Evolutionary conservation across 2,797 vertebrate genomes (phyloP), one percentile per base, ranked within the genome.

Genomic region (Gallirallus australis): DNA sequence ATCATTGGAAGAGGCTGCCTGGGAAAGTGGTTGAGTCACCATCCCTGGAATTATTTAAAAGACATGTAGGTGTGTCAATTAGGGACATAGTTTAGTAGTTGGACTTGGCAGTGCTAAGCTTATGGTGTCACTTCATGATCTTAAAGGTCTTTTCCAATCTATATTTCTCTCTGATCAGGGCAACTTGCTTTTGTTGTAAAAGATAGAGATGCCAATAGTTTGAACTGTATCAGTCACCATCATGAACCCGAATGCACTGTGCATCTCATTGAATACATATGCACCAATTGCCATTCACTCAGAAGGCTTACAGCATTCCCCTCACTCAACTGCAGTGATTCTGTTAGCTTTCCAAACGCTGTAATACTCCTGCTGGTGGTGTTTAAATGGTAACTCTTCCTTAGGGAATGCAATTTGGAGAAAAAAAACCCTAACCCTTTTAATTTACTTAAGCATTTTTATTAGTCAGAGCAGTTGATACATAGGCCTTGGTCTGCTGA

Each of bases 1-100:
- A 31, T 20, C 33, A 39, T 4, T 56, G 33, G 33, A 65, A 16
- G 2, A 57, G 35, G 31, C 27, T 45, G 14, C 8, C 15, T 5
- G 28, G 18, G 21, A 25, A 30, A 40, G 33, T 33, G 24, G 3
- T 31, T n/a, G 48, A 56, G 47, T 78, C 48, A 4, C 28, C 7
- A 20, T 54, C 33, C 47, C 31, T 66, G 25, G 50, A 27, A 13
- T 25, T 27, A 52, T 27, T 27, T 52, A 42, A 30, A 45, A 68
- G 54, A 37, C 1, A 0, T 9, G 9, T 37, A 68, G 72, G 28
- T 1, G 1, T 15, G 82, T 9, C 2, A 2, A 40, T 48, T 39
- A n/a, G 23, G 52, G 30, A 20, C 8, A 4, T 13, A 31, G 39
- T 39, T 54, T 70, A 54, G 21, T 14, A 19, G 47, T 54, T 45